Base-by-base conservation (phyloP, 2,888 invertebrate species). In the Galerucella nymphaeae region DNA sequence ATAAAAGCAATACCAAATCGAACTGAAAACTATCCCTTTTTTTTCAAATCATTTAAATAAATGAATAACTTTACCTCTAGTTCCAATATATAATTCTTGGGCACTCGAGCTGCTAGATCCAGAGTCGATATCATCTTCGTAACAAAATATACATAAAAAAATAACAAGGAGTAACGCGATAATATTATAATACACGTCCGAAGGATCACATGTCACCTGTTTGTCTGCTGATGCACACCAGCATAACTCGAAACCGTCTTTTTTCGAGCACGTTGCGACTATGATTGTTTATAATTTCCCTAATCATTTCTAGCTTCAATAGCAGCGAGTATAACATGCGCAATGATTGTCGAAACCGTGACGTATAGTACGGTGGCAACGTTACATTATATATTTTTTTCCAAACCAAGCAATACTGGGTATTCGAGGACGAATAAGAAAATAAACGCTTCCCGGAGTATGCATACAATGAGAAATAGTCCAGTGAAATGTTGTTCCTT, bases 221-320 rank as follows among this genome's bases (percentile, higher is more conserved):
- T 59, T 20, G 62, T 70, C 63, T 70, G 42, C 63, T 41, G 62
- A 45, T 23, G 66, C 72, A 68, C 63, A 64, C 63, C 74, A 65
- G 64, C 62, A 63, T 66, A 67, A 71, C 45, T 48, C 23, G 20
- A 45, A 59, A 67, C 64, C 68, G 57, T 66, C 71, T 73, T 76
- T 73, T 75, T 75, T 74, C 76, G 65, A 63, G 45, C 73, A 64
- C 72, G 59, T 70, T 68, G 68, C 71, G 67, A 71, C 68, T 71
- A 66, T 72, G 74, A 75, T 76, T 76, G 76, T 76, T 76, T 77
- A 77, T 75, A 74, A 75, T 77, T 74, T 75, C 71, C 72, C 72
- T 72, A 74, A 75, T 75, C 71, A 71, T 73, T 75, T 70, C 66
- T 75, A 76, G 71, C 58, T 75, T 71, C 75, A 76, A 72, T 74